phyloP scores from a whole-genome alignment of 2,113 vertebrate genomes.

The Chascanopsetta lugubris region DNA sequence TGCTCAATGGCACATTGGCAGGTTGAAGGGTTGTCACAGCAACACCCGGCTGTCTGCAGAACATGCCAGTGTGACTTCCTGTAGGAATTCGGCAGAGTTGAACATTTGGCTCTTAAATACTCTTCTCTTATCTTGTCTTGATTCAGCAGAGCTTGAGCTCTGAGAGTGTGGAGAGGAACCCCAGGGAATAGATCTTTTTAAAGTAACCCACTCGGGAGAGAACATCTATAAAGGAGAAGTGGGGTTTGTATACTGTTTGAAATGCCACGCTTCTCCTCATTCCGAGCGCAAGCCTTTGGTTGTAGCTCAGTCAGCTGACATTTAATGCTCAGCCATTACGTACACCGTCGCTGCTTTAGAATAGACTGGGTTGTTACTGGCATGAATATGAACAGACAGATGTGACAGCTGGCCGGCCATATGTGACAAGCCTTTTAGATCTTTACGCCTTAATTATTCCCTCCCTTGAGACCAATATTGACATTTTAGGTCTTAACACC shows the following conservation, averaged over 20 bases:
- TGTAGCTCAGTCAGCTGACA: conserved; percentile 69
- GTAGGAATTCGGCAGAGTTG: conserved; percentile 2
- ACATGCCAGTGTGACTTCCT: background rate
- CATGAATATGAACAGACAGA: conserved; percentile 54
- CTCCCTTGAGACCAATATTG: conserved; percentile 62
- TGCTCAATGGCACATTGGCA: conserved; percentile 12
- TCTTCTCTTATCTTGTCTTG: conserved; percentile 12
- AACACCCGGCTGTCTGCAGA: background rate
- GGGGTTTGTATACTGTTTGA: conserved; percentile 55
- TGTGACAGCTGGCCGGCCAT: conserved; percentile 74
- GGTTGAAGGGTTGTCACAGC: background rate
- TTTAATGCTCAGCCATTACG: conserved; percentile 60
- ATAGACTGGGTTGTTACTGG: conserved; percentile 26
- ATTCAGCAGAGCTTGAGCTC: conserved; percentile 15
- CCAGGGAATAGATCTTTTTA: conserved; percentile 48
- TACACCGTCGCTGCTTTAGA: conserved; percentile 36
- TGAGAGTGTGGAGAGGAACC: conserved; percentile 31
- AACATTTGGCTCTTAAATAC: background rate
- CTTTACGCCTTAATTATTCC: conserved; percentile 68
- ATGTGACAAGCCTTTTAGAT: conserved; percentile 67
- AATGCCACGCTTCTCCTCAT: conserved; percentile 62
- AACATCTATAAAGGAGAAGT: conserved; percentile 49
- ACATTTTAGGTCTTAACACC: conserved; percentile 66
- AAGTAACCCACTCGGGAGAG: conserved; percentile 49
- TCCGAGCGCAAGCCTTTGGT: conserved; percentile 31